A percentile compares a stretch with the other conserved stretches of the same genome.
Conservation (phyloP, 2,888 invertebrate genomes). For the Cylloceria caligata region DNA sequence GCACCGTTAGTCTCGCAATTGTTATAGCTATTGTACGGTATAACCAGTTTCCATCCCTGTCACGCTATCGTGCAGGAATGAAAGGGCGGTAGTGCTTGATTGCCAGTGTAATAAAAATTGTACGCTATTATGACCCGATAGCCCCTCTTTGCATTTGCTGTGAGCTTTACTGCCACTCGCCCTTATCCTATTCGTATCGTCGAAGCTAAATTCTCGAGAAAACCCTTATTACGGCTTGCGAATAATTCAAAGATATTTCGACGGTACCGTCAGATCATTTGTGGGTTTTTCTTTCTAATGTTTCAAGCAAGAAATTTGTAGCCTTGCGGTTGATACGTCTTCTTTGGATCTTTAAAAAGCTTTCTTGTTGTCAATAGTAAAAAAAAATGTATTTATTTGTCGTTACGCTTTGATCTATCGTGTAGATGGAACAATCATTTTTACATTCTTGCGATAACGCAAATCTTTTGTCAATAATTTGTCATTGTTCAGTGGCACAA, state of each 20-base stretch:
- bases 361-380: not conserved
- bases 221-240: conserved; percentile 8
- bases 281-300: not conserved
- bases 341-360: not conserved
- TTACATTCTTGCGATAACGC: not conserved
- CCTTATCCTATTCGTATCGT: conserved; percentile 18
- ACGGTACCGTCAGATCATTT: not conserved
- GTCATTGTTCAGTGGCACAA: too few relatives aligned
- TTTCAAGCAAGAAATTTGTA: not conserved
- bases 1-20: conserved; percentile 37
- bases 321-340: not conserved
- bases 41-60: conserved; percentile 32
- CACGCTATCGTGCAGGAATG: conserved; percentile 11
- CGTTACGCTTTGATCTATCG: not conserved
- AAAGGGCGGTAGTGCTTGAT: conserved; percentile 29
- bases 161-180: conserved; percentile 32
- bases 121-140: conserved; percentile 34
- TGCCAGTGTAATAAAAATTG: conserved; percentile 47
- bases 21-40: conserved; percentile 36
- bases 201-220: conserved; percentile 9
- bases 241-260: conserved; percentile 19
- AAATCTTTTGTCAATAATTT: too few relatives aligned
- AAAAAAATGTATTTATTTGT: not conserved
- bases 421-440: not conserved
- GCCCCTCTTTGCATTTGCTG: conserved; percentile 15